Evolutionary conservation across 2,888 invertebrate species (phyloP), one percentile per base, ranked within the genome.

Genomic region (Xanthorhoe spadicearia): DNA sequence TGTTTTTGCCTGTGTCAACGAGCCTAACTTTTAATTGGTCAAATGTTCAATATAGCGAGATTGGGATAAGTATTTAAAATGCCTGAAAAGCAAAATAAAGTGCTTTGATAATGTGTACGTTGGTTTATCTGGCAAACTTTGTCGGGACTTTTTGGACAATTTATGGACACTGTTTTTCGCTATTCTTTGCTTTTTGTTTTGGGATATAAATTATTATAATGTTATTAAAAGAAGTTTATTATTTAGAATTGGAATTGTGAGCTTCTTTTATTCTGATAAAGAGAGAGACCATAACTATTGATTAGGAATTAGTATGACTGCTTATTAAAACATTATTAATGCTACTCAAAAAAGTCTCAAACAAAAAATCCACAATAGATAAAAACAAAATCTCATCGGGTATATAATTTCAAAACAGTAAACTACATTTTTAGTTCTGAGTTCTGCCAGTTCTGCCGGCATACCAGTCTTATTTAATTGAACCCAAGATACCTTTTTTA

Each of bases 391-490:
- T 23, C 23, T 23, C 23, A 23, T 23, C 1, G n/a, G 2, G 4
- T 3, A 23, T 23, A 23, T 23, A 23, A 23, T 23, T 4, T 4
- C 23, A 28, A 28, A 28, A 28, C 28, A 5, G 28, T 32, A 7
- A 0, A 32, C 5, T 7, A 53, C 58, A 17, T 53, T 56, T 49
- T 23, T 51, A 58, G 54, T 32, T 7, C 32, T 4, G 32, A 5
- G 32, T 32, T 7, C 32, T 32, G 32, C 6, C 49, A 46, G 56
- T 13, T n/a, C 18, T 51, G 55, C 61, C 68, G 18, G 72, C 71
- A 61, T 73, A 74, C 73, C 72, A 74, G 76, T 75, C 78, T 73
- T 64, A 69, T 64, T 70, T 77, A 82, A 79, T 79, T 80, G 76
- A 70, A 66, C 64, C 63, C 69, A 46, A 73, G 71, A 70, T 70